These are phyloP conservation scores for Abscondita cerata DNA, from an alignment of 2,888 invertebrate genomes.

Conservation along the genomic window DNA sequence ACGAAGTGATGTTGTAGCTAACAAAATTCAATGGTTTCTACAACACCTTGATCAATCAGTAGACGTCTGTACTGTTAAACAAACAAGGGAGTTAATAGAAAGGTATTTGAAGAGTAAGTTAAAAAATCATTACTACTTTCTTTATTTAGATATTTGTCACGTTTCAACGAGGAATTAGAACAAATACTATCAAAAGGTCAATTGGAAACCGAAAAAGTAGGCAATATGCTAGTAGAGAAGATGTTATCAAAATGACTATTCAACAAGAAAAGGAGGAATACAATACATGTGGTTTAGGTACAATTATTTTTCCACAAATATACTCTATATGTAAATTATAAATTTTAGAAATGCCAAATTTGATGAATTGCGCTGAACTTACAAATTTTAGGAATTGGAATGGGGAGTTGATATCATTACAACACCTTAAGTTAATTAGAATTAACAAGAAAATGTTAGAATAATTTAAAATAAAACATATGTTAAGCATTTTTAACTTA, in stretches of 20 bases:
- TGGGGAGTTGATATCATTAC: slow-evolving; percentile 70
- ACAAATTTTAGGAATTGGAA: slow-evolving; percentile 69
- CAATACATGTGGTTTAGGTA: slow-evolving; percentile 72
- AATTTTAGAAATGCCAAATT: slow-evolving; percentile 72
- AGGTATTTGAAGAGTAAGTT: slow-evolving; percentile 52
- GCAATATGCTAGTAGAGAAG: slow-evolving; percentile 82
- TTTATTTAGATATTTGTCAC: slow-evolving; percentile 62
- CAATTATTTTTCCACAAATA: background rate
- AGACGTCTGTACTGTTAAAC: slow-evolving; percentile 65
- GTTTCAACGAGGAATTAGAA: slow-evolving; percentile 80
- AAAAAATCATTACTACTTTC: background rate
- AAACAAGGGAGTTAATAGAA: slow-evolving; percentile 66
- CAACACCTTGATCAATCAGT: slow-evolving; percentile 66
- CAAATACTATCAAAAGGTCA: slow-evolving; percentile 81
- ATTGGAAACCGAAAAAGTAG: slow-evolving; percentile 76
- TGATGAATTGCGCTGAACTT: slow-evolving; percentile 67
- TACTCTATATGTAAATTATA: slow-evolving; percentile 1
- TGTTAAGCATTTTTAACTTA: too few species aligned
- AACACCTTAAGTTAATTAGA: slow-evolving; percentile 70
- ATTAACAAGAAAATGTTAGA: slow-evolving; percentile 57
- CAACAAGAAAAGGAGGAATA: slow-evolving; percentile 79
- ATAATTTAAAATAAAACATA: background rate
- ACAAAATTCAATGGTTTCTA: slow-evolving; percentile 82
- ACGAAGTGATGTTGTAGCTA: slow-evolving; percentile 74
- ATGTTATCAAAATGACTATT: slow-evolving; percentile 77